These are phyloP conservation scores for Pseudomyrmex dendroicus DNA, from an alignment of 1,140 invertebrate species.

Conservation along the genomic window DNA sequence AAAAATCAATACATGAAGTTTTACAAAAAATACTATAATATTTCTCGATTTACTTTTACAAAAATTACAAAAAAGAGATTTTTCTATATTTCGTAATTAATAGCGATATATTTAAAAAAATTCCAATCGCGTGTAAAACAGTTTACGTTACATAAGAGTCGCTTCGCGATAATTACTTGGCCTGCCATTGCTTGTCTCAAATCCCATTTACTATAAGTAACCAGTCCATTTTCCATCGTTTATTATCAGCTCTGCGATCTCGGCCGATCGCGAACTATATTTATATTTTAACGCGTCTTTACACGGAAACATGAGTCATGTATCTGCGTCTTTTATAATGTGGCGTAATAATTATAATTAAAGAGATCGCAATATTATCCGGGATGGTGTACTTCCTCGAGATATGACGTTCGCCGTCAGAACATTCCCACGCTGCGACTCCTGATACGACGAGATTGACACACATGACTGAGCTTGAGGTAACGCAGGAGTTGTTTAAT, in stretches of 20 bases:
- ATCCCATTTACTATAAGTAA: slow-evolving; percentile 19
- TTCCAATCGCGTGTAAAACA: background rate
- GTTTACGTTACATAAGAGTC: background rate
- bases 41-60: too few species aligned
- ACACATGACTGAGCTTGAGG: slow-evolving; percentile 25
- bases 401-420: background rate
- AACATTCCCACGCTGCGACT: slow-evolving; percentile 38
- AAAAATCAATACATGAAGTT: too few species aligned
- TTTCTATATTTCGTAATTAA: too few species aligned
- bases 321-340: slow-evolving; percentile 35
- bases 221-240: background rate
- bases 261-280: slow-evolving; percentile 1
- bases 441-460: slow-evolving; percentile 38
- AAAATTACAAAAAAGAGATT: too few species aligned
- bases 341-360: slow-evolving; percentile 54
- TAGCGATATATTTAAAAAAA: background rate
- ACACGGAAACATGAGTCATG: slow-evolving; percentile 43
- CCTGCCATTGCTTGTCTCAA: slow-evolving; percentile 21
- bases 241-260: slow-evolving; percentile 20
- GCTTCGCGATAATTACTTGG: slow-evolving; percentile 4
- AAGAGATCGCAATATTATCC: slow-evolving; percentile 20
- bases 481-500: too few species aligned
- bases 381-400: slow-evolving; percentile 28
- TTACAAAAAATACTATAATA: too few species aligned
- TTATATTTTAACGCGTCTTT: slow-evolving; percentile 46